phyloP scores from a whole-genome alignment of 2,888 invertebrate species.

The Augochlorella aurata region DNA sequence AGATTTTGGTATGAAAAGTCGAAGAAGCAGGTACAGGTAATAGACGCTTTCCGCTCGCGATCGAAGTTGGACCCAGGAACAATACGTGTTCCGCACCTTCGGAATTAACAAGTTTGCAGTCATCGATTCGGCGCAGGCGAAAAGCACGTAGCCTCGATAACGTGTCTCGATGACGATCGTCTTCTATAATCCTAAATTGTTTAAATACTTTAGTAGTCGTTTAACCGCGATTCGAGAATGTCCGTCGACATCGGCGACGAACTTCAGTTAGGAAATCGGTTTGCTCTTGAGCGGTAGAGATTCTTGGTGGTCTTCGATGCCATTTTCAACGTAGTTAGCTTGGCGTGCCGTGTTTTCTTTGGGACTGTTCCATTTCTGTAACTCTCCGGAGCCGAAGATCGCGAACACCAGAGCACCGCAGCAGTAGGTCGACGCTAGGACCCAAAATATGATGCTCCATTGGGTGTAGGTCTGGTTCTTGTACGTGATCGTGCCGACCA shows the following conservation, averaged over 20 bases:
- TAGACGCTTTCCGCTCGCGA: not conserved
- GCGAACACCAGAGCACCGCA: constrained; percentile 86
- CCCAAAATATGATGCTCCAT: constrained; percentile 93
- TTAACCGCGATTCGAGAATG: not conserved
- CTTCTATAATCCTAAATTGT: not conserved
- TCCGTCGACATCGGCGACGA: not conserved
- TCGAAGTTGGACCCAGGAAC: not conserved
- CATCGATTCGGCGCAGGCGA: not conserved
- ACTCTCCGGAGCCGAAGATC: constrained; percentile 86
- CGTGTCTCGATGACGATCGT: not conserved
- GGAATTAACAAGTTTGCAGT: not conserved
- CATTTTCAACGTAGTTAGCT: constrained; percentile 27
- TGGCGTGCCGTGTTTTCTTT: constrained; percentile 19
- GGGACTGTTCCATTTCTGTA: constrained; percentile 83
- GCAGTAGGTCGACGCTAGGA: constrained; percentile 88
- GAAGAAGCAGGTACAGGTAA: not conserved
- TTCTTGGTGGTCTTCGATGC: constrained; percentile 72
- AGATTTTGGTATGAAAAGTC: not conserved
- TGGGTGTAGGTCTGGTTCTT: constrained; percentile 88
- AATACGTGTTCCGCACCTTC: not conserved
- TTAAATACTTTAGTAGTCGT: not conserved
- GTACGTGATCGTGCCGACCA: constrained; percentile 90
- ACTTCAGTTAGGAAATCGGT: constrained; percentile 56
- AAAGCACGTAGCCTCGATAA: not conserved
- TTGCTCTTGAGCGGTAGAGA: constrained; percentile 80